Percentiles rank a stretch among this genome's conserved stretches.
Conservation (phyloP, 2,888 invertebrate species). For the Drosophila fungiperda region DNA sequence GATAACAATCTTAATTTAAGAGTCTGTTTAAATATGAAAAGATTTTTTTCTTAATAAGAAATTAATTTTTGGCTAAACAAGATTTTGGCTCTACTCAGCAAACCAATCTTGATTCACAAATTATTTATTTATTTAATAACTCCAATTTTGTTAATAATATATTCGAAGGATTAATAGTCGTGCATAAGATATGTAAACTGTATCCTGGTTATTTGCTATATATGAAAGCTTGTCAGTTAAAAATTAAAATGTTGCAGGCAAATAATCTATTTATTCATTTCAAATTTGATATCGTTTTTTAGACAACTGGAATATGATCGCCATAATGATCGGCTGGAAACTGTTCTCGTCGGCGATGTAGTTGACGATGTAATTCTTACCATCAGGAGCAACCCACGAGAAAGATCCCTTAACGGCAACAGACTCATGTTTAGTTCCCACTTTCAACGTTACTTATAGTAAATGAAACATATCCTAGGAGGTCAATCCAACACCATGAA, state of each 20-base stretch:
- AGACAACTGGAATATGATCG: slow-evolving; percentile 77
- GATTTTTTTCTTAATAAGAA: not conserved
- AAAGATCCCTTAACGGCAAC: slow-evolving; percentile 86
- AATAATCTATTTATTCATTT: slow-evolving; percentile 24
- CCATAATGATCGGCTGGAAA: slow-evolving; percentile 85
- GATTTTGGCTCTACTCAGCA: not conserved
- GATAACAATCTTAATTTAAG: not conserved
- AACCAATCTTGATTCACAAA: not conserved
- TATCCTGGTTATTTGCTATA: not conserved
- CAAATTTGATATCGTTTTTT: slow-evolving; percentile 32
- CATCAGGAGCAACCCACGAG: slow-evolving; percentile 87
- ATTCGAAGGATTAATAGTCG: not conserved
- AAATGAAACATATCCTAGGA: too few relatives aligned
- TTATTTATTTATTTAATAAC: not conserved
- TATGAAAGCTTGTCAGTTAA: not conserved
- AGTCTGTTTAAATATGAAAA: not conserved
- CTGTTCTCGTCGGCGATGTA: slow-evolving; percentile 84
- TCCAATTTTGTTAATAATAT: not conserved
- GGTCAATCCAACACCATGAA: not conserved
- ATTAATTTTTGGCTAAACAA: not conserved
- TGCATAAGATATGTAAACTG: not conserved
- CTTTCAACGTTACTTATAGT: not conserved
- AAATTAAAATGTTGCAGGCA: slow-evolving; percentile 4
- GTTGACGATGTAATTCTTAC: slow-evolving; percentile 87
- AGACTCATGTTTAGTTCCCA: slow-evolving; percentile 86